Conservation (phyloP, 2,888 invertebrate genomes). For the Sarcophaga caerulescens region DNA sequence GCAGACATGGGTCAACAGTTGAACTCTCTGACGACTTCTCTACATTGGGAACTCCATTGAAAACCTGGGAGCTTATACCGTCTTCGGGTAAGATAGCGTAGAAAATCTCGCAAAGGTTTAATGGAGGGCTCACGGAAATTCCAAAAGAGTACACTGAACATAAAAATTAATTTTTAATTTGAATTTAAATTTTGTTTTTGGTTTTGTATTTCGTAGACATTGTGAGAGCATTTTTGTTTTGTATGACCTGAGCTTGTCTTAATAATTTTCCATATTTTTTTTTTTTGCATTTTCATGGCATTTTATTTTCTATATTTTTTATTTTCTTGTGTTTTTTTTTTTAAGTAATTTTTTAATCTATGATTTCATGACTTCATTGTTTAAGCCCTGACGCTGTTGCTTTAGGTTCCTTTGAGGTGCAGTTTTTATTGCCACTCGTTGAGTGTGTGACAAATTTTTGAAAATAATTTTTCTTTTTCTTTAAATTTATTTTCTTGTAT, state of each 20-base stretch:
- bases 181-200: not conserved
- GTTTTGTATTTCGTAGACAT: not conserved
- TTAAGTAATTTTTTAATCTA: conserved; percentile 50
- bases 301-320: conserved; percentile 3
- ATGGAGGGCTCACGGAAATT: too few relatives aligned
- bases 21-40: too few relatives aligned
- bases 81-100: too few relatives aligned
- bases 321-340: conserved; percentile 33
- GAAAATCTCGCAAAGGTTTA: too few relatives aligned
- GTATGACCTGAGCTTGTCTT: conserved; percentile 41
- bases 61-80: too few relatives aligned
- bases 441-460: conserved; percentile 68
- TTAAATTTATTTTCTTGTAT: not conserved
- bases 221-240: not conserved
- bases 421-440: conserved; percentile 50
- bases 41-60: too few relatives aligned
- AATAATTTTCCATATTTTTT: conserved; percentile 60
- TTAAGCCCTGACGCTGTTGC: conserved; percentile 26
- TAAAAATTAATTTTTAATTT: too few relatives aligned
- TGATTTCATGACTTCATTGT: conserved; percentile 68
- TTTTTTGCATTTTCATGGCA: not conserved
- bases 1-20: too few relatives aligned
- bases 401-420: conserved; percentile 57
- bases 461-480: conserved; percentile 23
- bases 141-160: too few relatives aligned